A percentile compares a stretch with the other conserved stretches of the same genome.
These are phyloP conservation scores for Palythoa caribaeorum DNA, from an alignment of 92 coral and sea anemone genomes.

Conservation along the genomic window DNA sequence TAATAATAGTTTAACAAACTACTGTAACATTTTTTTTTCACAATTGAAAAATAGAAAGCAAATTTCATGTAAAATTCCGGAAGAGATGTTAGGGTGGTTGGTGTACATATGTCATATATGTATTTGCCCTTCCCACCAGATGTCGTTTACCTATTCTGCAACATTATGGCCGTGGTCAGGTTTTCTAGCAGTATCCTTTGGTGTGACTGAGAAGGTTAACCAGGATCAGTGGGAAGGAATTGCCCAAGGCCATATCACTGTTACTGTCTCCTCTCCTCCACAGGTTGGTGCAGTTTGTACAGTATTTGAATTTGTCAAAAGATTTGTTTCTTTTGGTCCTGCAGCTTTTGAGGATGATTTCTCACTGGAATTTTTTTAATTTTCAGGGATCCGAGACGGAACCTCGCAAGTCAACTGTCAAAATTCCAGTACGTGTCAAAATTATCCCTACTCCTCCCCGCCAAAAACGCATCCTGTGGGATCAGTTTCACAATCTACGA, in stretches of 20 bases:
- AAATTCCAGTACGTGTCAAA: constrained; percentile 89
- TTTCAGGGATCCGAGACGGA: constrained; percentile 92
- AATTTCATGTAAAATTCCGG: too few relatives aligned
- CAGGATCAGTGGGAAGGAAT: constrained; percentile 89
- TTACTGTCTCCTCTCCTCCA: constrained; percentile 92
- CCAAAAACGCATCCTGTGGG: constrained; percentile 94
- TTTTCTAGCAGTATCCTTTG: constrained; percentile 89
- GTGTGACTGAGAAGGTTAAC: constrained; percentile 74
- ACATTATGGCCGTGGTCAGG: constrained; percentile 99
- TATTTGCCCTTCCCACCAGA: constrained; percentile 43
- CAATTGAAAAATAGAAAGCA: too few relatives aligned
- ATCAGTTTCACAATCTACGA: constrained; percentile 95
- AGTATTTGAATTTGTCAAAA: neutral
- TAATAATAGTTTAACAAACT: too few relatives aligned
- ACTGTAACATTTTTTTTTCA: too few relatives aligned
- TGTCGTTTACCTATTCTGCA: constrained; percentile 85
- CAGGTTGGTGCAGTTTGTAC: constrained; percentile 68
- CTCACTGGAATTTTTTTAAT: neutral
- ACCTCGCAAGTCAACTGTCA: constrained; percentile 78
- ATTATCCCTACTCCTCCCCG: constrained; percentile 96
- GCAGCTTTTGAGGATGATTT: neutral
- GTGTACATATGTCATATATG: constrained; percentile 3
- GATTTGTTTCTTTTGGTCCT: neutral
- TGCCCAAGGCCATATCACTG: constrained; percentile 93
- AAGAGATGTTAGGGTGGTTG: too few relatives aligned